These are phyloP conservation scores for Tachypleus tridentatus DNA, from an alignment of 1,140 invertebrate species.

Conservation along the genomic window DNA sequence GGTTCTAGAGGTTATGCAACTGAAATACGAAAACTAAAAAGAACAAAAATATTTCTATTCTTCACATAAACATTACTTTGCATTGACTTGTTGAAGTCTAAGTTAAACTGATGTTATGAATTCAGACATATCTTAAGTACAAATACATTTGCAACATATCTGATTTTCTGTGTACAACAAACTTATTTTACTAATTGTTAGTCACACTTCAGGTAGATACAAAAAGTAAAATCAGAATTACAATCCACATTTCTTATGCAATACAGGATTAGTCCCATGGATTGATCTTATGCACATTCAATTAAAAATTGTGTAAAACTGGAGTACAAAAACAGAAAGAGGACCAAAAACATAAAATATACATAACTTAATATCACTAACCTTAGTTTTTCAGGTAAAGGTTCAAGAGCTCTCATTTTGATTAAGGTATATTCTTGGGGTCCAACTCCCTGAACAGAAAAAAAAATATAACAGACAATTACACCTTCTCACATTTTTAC, in stretches of 20 bases:
- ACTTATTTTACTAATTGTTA: too few species aligned
- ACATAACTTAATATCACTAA: slow-evolving; percentile 2
- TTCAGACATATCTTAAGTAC: too few species aligned
- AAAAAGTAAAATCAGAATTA: slow-evolving; percentile 6
- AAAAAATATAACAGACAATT: background rate
- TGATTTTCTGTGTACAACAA: too few species aligned
- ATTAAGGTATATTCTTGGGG: slow-evolving; percentile 97
- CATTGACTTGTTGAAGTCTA: too few species aligned
- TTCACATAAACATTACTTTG: too few species aligned
- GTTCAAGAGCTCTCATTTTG: slow-evolving; percentile 74
- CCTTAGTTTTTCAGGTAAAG: slow-evolving; percentile 54
- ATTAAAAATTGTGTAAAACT: background rate
- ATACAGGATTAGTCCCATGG: slow-evolving; percentile 4
- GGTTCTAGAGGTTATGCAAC: too few species aligned
- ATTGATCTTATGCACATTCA: slow-evolving; percentile 11
- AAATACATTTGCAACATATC: too few species aligned
- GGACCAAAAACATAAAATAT: background rate
- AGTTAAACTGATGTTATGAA: too few species aligned
- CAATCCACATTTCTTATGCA: background rate
- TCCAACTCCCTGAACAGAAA: slow-evolving; percentile 59
- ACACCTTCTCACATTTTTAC: too few species aligned
- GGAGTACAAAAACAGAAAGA: background rate
- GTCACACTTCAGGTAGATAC: too few species aligned
- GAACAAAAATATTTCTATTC: too few species aligned
- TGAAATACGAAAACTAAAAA: too few species aligned